Evolutionary conservation across 2,888 invertebrate species (phyloP).

Genomic region (Amiota minor): DNA sequence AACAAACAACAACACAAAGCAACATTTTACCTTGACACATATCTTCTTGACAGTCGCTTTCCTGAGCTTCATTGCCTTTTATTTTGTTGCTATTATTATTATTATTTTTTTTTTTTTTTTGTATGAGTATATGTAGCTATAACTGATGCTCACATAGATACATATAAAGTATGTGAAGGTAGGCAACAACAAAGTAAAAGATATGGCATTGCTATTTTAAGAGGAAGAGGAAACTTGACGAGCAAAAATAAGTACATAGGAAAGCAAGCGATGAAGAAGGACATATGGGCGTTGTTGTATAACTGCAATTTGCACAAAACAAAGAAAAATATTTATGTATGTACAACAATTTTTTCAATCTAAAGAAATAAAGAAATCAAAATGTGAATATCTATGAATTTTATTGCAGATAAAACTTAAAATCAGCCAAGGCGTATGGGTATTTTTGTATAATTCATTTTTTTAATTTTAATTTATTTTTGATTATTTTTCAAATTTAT

Average conservation of each 20-base stretch:
- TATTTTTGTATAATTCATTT: neutral
- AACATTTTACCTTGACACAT: slow-evolving; percentile 62
- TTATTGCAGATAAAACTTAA: neutral
- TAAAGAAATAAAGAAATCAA: too few species aligned
- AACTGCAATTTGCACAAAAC: slow-evolving; percentile 10
- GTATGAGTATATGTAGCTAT: too few species aligned
- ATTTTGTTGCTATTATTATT: neutral
- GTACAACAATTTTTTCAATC: too few species aligned
- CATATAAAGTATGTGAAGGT: neutral
- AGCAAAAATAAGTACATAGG: neutral
- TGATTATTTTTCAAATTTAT: neutral
- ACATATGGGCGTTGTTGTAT: slow-evolving; percentile 9
- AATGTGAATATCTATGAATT: too few species aligned
- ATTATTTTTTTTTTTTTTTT: neutral
- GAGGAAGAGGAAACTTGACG: neutral
- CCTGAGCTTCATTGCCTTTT: slow-evolving; percentile 14
- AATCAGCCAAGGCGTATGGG: neutral
- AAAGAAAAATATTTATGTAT: too few species aligned
- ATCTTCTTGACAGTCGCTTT: slow-evolving; percentile 51
- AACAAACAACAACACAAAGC: slow-evolving; percentile 28
- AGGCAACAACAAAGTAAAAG: neutral
- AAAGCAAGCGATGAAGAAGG: neutral
- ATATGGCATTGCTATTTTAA: neutral
- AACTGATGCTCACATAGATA: neutral
- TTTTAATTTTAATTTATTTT: neutral